Percentiles rank a stretch among this genome's conserved stretches.
phyloP scores from a whole-genome alignment of 1,140 invertebrate species.

The Sweltsa coloradensis region DNA sequence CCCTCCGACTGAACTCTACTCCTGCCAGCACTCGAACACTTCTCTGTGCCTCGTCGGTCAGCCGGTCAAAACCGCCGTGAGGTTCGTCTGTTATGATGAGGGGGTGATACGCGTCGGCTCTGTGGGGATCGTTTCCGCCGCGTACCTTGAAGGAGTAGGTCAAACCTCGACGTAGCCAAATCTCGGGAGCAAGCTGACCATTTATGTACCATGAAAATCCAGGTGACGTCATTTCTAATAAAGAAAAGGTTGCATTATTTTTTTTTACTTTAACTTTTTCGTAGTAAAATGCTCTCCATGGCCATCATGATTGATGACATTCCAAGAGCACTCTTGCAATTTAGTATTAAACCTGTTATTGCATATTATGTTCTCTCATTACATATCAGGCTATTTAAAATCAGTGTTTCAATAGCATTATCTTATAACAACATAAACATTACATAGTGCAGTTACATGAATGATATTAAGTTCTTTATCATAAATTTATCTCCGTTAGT shows the following conservation, averaged over 20 bases:
- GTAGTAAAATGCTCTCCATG: neutral
- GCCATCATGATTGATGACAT: neutral
- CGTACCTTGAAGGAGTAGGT: conserved; percentile 69
- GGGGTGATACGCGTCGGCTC: conserved; percentile 78
- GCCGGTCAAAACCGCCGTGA: conserved; percentile 64
- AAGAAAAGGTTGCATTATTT: too few species aligned
- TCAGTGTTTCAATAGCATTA: neutral
- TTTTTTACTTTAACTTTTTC: too few species aligned
- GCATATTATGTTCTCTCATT: too few species aligned
- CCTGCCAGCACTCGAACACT: conserved; percentile 71
- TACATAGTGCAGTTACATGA: too few species aligned
- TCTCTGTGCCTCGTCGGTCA: conserved; percentile 55
- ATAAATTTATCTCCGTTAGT: too few species aligned
- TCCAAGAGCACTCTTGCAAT: neutral
- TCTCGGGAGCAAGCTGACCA: conserved; percentile 71
- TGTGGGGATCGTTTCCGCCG: conserved; percentile 84
- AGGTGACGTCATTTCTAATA: conserved; percentile 39
- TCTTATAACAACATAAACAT: neutral
- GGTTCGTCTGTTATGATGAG: conserved; percentile 82
- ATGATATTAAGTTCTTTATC: too few species aligned
- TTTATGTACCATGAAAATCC: conserved; percentile 74
- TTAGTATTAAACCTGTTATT: too few species aligned
- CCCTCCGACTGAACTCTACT: conserved; percentile 68
- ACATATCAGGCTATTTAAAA: too few species aligned
- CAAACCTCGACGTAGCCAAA: conserved; percentile 74